Percentiles rank a stretch among this genome's conserved stretches.
Conservation (phyloP, 2,888 invertebrate species). For the Amiota minor region DNA sequence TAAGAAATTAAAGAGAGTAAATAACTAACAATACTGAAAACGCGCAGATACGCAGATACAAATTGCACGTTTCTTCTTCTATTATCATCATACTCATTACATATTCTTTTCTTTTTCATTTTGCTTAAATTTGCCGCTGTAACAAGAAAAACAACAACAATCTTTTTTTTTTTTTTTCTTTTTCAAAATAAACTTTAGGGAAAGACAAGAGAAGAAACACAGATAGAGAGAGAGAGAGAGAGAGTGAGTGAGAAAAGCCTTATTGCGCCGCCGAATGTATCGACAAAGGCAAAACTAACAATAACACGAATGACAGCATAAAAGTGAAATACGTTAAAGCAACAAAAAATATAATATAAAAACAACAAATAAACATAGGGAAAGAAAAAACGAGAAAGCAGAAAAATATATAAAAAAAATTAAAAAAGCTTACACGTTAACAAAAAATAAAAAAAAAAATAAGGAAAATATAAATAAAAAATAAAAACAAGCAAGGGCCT, state of each 20-base stretch:
- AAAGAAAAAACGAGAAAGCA: slow-evolving; percentile 38
- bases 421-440: slow-evolving; percentile 12
- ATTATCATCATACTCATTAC: slow-evolving; percentile 19
- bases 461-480: background rate
- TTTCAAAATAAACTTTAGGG: slow-evolving; percentile 33
- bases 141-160: slow-evolving; percentile 21
- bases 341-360: slow-evolving; percentile 23
- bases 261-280: slow-evolving; percentile 64
- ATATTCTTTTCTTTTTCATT: slow-evolving; percentile 42
- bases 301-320: slow-evolving; percentile 33
- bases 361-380: slow-evolving; percentile 37
- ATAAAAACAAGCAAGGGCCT: background rate
- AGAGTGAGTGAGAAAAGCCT: slow-evolving; percentile 33
- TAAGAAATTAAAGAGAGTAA: no score
- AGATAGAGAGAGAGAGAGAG: slow-evolving; percentile 33
- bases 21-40: no score
- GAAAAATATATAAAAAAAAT: background rate
- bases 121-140: slow-evolving; percentile 40
- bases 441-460: slow-evolving; percentile 35
- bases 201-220: slow-evolving; percentile 41
- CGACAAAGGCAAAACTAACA: slow-evolving; percentile 58
- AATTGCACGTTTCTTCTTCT: slow-evolving; percentile 49
- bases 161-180: no score
- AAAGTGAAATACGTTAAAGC: slow-evolving; percentile 48
- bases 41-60: no score